Evolutionary conservation across 30 jellyfish, hydroid and myxozoan species (phyloP), one percentile per base, ranked within the genome.

Genomic region (Aurelia sp.): DNA sequence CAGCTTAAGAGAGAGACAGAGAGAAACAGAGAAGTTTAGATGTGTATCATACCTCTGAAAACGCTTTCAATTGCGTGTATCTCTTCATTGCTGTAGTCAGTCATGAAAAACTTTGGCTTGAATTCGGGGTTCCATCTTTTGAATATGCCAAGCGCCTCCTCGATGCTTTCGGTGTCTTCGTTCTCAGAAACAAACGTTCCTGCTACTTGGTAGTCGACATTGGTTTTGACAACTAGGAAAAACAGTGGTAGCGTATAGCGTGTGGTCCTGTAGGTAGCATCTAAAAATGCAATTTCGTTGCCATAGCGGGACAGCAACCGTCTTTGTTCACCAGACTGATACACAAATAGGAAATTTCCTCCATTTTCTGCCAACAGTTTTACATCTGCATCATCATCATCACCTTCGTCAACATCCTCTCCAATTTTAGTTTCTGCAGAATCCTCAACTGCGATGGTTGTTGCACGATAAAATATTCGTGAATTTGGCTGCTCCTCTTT

Each of bases 201-300:
- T n/a, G 78, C 98, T 20, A 91, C 77, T 66, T 91, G 98, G 74
- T 85, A 86, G n/a, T n/a, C n/a, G n/a, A n/a, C n/a, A n/a, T n/a
- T n/a, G n/a, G n/a, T n/a, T n/a, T n/a, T n/a, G n/a, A 91, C 98
- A 62, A 84, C 90, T 41, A 91, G 64, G 78, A 90, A 85, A 61
- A 85, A 80, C 74, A 91, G 63, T 10, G 98, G 98, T 53, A 91
- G 82, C 20, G 98, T 78, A 69, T 76, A 75, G 16, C 75, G 80
- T 51, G 82, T 84, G 44, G 88, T 90, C 31, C 77, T 68, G 89
- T 86, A 88, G 16, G 98, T 91, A 38, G 92, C 93, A 63, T 91
- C 98, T 9, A 96, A 65, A 17, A 91, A 24, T 16, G 82, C 77
- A 2, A 86, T 35, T 63, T 78, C 84, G 48, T 68, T 72, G 48